Conservation (phyloP, 2,113 vertebrate genomes). For the Sturnus vulgaris region DNA sequence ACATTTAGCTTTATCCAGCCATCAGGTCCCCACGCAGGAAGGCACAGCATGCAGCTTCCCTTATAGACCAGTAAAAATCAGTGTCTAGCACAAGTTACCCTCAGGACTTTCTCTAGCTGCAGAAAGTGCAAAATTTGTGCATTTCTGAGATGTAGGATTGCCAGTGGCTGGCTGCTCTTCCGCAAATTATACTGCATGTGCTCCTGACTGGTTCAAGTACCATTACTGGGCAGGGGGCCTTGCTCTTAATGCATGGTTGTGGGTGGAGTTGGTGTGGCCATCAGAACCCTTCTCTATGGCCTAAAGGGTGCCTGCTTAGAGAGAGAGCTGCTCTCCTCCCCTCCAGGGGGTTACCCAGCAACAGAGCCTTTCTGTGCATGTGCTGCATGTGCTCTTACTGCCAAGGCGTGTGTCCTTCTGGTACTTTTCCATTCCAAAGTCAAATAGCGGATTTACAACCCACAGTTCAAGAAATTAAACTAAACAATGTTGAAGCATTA, state of each 20-base stretch:
- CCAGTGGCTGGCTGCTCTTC: background rate
- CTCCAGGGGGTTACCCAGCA: background rate
- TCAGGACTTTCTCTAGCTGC: background rate
- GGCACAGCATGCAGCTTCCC: background rate
- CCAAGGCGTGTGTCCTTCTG: background rate
- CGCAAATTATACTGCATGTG: rapidly evolving
- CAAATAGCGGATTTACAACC: background rate
- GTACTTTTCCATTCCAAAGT: background rate
- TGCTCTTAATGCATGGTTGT: background rate
- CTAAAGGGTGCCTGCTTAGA: background rate
- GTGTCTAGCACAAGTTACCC: background rate
- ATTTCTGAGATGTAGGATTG: background rate
- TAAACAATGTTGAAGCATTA: background rate
- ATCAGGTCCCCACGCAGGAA: rapidly evolving
- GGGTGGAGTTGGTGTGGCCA: background rate
- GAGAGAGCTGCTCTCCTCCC: background rate
- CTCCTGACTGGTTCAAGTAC: background rate
- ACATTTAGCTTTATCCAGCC: rapidly evolving
- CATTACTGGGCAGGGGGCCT: background rate
- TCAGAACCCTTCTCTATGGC: background rate
- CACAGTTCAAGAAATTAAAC: background rate
- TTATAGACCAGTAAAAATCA: background rate
- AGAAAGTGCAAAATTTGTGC: background rate
- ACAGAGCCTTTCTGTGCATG: background rate
- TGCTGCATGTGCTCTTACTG: background rate